Percentiles rank a stretch among this genome's conserved stretches.
These are phyloP conservation scores for Gobio gobio DNA, from an alignment of 2,113 vertebrate species.

Conservation along the genomic window DNA sequence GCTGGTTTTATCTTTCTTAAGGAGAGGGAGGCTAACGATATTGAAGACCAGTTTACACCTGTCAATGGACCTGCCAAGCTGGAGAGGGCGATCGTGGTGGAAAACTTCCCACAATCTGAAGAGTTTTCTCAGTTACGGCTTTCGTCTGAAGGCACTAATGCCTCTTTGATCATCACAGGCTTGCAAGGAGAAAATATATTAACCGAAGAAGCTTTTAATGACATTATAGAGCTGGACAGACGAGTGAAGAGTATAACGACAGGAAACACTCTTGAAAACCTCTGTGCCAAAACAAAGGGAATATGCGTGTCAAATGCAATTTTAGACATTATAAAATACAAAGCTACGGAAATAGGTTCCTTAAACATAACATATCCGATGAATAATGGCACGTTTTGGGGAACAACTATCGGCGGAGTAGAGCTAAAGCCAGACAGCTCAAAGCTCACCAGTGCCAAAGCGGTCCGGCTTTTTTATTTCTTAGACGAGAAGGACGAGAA, in stretches of 20 bases:
- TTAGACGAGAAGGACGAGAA: conserved; percentile 27
- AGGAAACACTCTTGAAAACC: conserved; percentile 7
- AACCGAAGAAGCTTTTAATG: conserved; percentile 40
- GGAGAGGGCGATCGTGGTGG: conserved; percentile 66
- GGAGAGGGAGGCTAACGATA: conserved; percentile 53
- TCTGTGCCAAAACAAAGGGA: conserved; percentile 44
- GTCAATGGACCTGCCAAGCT: conserved; percentile 67
- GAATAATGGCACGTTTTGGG: not conserved
- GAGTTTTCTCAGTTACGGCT: conserved; percentile 68
- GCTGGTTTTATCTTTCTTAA: conserved; percentile 65
- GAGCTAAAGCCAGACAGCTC: not conserved
- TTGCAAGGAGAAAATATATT: conserved; percentile 51
- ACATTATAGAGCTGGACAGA: conserved; percentile 60
- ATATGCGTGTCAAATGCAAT: conserved; percentile 46
- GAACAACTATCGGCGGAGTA: conserved; percentile 33
- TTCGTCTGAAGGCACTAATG: conserved; percentile 63
- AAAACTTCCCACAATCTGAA: conserved; percentile 63
- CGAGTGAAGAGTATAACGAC: conserved; percentile 39
- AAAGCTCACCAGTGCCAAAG: not conserved
- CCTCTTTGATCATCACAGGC: conserved; percentile 61
- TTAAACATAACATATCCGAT: conserved; percentile 51
- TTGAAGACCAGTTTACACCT: conserved; percentile 76
- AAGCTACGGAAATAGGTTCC: not conserved
- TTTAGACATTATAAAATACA: conserved; percentile 45
- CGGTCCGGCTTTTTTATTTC: conserved; percentile 44